phyloP scores from a whole-genome alignment of 2,888 invertebrate genomes.

The Heliconius sara region DNA sequence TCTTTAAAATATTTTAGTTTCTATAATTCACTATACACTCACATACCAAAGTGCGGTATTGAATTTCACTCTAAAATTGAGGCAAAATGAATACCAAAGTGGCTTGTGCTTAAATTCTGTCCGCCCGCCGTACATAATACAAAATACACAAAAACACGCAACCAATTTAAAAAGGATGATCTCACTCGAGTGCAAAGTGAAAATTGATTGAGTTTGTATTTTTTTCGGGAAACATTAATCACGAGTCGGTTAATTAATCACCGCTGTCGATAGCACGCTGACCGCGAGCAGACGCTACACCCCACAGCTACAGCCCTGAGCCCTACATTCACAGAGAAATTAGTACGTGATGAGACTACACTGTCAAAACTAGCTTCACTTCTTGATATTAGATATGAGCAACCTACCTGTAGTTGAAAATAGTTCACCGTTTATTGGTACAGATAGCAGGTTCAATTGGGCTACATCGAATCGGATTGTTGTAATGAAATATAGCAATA shows the following conservation, averaged over 20 bases:
- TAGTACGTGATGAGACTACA: slow-evolving; percentile 38
- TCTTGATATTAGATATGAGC: slow-evolving; percentile 4
- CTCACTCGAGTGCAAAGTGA: slow-evolving; percentile 22
- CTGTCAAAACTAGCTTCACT: slow-evolving; percentile 22
- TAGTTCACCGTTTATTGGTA: too few species aligned
- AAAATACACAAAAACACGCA: not conserved
- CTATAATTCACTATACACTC: not conserved
- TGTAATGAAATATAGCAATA: too few species aligned
- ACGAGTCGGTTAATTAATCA: slow-evolving; percentile 53
- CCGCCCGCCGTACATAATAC: not conserved
- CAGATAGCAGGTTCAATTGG: too few species aligned
- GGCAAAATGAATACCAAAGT: not conserved
- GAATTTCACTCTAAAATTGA: not conserved
- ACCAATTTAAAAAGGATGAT: slow-evolving; percentile 19
- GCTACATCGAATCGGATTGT: too few species aligned
- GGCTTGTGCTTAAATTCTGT: not conserved
- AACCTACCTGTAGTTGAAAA: too few species aligned
- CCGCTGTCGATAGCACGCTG: slow-evolving; percentile 50
- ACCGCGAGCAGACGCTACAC: slow-evolving; percentile 43
- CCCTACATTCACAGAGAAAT: slow-evolving; percentile 40
- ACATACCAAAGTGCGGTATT: too few species aligned
- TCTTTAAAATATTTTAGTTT: not conserved
- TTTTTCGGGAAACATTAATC: slow-evolving; percentile 52
- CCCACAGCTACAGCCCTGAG: slow-evolving; percentile 24
- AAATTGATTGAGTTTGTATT: slow-evolving; percentile 51